Evolutionary conservation across 1,140 invertebrate genomes (phyloP).

Genomic region (Heterodera carotae): DNA sequence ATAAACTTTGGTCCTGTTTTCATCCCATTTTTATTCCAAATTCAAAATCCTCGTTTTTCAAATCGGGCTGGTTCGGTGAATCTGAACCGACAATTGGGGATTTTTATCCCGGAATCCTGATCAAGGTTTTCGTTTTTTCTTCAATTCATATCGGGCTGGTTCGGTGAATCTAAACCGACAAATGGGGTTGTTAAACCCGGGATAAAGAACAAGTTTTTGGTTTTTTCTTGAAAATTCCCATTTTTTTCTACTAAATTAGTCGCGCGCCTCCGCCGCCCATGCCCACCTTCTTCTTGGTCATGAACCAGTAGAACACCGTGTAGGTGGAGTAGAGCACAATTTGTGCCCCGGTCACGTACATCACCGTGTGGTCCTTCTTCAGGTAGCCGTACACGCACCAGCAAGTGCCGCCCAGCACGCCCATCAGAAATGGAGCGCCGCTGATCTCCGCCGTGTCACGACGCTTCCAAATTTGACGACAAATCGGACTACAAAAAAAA

Average conservation of each 20-base stretch:
- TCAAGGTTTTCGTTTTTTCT: background rate
- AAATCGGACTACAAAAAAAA: slow-evolving; percentile 57
- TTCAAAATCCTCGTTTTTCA: no score
- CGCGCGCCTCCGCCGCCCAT: no score
- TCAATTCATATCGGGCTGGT: no score
- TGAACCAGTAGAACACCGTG: slow-evolving; percentile 63
- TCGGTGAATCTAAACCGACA: no score
- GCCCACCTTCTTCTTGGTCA: slow-evolving; percentile 64
- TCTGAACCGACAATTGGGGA: background rate
- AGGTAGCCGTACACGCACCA: slow-evolving; percentile 63
- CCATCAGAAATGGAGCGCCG: slow-evolving; percentile 65
- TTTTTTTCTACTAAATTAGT: no score
- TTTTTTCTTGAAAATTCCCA: no score
- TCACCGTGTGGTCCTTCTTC: slow-evolving; percentile 59
- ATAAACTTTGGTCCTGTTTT: no score
- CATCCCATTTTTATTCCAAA: no score
- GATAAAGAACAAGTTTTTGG: no score
- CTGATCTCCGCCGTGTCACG: slow-evolving; percentile 62
- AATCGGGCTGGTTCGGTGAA: background rate
- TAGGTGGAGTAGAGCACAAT: slow-evolving; percentile 55
- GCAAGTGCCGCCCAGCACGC: slow-evolving; percentile 58
- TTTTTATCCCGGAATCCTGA: no score
- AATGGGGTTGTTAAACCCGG: no score
- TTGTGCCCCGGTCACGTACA: slow-evolving; percentile 59
- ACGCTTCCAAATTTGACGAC: slow-evolving; percentile 65